These are phyloP conservation scores for Ecliptopera silaceata DNA, from an alignment of 2,888 invertebrate species.

Conservation along the genomic window DNA sequence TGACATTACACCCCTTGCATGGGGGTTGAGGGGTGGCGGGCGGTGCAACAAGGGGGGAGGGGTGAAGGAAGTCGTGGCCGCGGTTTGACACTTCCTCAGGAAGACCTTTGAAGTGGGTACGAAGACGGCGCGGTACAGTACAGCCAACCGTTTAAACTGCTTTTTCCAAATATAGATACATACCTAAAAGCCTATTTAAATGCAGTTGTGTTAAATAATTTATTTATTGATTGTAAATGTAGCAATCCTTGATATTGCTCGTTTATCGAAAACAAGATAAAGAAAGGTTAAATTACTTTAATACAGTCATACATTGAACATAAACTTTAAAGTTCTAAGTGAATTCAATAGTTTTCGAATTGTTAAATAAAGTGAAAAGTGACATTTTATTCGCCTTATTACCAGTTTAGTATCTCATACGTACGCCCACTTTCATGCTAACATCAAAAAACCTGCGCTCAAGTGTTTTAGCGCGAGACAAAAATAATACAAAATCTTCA, in stretches of 20 bases:
- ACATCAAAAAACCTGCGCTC: conserved; percentile 37
- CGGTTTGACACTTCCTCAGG: conserved; percentile 82
- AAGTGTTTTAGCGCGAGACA: conserved; percentile 64
- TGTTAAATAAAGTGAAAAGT: neutral
- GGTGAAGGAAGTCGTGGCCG: conserved; percentile 70
- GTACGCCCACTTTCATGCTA: conserved; percentile 32
- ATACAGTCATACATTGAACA: neutral
- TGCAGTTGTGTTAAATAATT: neutral
- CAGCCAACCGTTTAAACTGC: conserved; percentile 12
- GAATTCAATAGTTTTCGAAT: conserved; percentile 14
- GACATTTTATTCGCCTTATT: neutral
- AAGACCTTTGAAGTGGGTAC: conserved; percentile 75
- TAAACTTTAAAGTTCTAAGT: conserved; percentile 4
- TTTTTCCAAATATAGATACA: neutral
- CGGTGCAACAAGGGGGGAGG: conserved; percentile 47
- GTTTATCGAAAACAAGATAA: neutral
- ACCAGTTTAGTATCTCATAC: conserved; percentile 23
- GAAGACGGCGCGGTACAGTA: conserved; percentile 48
- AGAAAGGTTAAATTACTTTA: no score
- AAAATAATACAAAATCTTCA: conserved; percentile 53
- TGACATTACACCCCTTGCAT: conserved; percentile 61
- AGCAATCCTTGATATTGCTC: neutral
- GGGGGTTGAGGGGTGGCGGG: conserved; percentile 35
- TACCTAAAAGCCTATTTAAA: neutral
- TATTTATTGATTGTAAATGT: neutral